A percentile compares a stretch with the other conserved stretches of the same genome.
Evolutionary conservation across 2,797 vertebrate genomes (phyloP).

Genomic region (Meda fulgida): DNA sequence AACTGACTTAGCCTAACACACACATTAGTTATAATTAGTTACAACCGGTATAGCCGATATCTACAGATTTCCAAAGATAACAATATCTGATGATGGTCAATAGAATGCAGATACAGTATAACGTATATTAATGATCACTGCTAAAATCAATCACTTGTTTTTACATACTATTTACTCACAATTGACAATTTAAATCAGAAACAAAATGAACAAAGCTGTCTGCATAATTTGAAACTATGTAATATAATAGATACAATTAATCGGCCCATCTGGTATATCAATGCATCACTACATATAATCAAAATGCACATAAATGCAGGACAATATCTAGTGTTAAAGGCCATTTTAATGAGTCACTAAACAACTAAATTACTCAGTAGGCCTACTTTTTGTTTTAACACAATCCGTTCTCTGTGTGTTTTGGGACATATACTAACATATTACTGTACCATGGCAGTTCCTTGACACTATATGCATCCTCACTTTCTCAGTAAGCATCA

Average conservation of each 20-base stretch:
- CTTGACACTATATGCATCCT: not conserved
- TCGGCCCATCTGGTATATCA: not conserved
- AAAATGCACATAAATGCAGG: not conserved
- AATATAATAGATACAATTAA: no score
- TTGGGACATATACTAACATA: not conserved
- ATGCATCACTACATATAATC: not conserved
- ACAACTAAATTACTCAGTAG: not conserved
- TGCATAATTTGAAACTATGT: not conserved
- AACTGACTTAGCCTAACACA: not conserved
- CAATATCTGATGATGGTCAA: no score
- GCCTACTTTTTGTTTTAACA: no score
- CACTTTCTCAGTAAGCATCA: not conserved
- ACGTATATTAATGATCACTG: not conserved
- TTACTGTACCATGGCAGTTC: not conserved
- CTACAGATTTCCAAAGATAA: no score
- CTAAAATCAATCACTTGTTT: not conserved
- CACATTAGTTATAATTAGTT: not conserved
- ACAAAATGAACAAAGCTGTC: no score
- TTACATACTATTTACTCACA: not conserved
- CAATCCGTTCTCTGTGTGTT: not conserved
- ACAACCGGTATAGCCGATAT: not conserved
- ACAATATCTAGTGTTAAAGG: not conserved
- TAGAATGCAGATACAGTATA: no score
- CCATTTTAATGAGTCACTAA: not conserved
- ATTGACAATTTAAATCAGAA: not conserved